These are phyloP conservation scores for Agrypnia vestita DNA, from an alignment of 1,140 invertebrate genomes.

Conservation along the genomic window DNA sequence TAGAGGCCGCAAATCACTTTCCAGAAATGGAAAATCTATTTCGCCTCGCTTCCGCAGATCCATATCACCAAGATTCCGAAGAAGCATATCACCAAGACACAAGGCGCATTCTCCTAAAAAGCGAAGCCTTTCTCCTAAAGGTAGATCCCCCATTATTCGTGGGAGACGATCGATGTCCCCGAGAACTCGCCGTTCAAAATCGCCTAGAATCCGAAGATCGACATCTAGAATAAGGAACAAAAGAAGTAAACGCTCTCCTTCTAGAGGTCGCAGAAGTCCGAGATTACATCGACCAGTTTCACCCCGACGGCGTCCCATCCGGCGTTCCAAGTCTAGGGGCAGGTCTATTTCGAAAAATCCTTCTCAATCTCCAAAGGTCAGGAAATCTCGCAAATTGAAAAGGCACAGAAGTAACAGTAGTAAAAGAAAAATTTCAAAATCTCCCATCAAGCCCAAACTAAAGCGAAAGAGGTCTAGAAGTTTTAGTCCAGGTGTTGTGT, in stretches of 20 bases:
- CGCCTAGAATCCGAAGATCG: conserved; percentile 62
- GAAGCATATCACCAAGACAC: conserved; percentile 53
- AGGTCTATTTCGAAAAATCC: conserved; percentile 72
- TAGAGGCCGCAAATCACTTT: conserved; percentile 60
- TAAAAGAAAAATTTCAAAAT: conserved; percentile 58
- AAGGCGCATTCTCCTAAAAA: conserved; percentile 53
- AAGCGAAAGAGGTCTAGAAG: conserved; percentile 62
- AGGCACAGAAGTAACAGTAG: conserved; percentile 62
- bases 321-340: conserved; percentile 69
- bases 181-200: conserved; percentile 55
- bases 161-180: conserved; percentile 52
- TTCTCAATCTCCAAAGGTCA: conserved; percentile 64
- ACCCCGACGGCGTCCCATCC: conserved; percentile 61
- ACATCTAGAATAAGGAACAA: conserved; percentile 67
- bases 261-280: conserved; percentile 66
- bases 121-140: conserved; percentile 48
- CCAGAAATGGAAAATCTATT: conserved; percentile 56
- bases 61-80: conserved; percentile 42
- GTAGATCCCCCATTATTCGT: conserved; percentile 49
- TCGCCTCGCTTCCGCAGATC: conserved; percentile 58
- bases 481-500: conserved; percentile 60
- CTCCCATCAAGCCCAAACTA: conserved; percentile 60
- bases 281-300: conserved; percentile 65
- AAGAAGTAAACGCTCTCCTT: conserved; percentile 61
- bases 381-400: conserved; percentile 62